Evolutionary conservation across 2,888 invertebrate species (phyloP).

Genomic region (Invenusta paracnida): DNA sequence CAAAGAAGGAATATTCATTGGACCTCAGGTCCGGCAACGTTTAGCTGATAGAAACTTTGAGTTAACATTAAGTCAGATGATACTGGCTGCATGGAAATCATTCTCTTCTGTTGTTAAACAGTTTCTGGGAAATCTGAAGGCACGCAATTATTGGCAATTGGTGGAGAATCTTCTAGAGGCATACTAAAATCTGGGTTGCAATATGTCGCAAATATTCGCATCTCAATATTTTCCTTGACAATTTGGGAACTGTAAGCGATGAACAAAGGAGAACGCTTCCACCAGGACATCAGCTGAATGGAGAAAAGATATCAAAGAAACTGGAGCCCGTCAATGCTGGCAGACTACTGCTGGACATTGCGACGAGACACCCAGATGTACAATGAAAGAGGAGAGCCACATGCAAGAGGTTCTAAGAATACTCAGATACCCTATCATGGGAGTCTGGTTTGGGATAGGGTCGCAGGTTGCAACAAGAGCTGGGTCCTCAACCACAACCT

Average conservation of each 20-base stretch:
- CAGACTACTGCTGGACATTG: slow-evolving; percentile 6
- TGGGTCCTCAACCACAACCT: too few species aligned
- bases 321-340: not conserved
- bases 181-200: not conserved
- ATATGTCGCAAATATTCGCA: slow-evolving; percentile 19
- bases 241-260: not conserved
- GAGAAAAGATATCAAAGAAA: too few species aligned
- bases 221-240: not conserved
- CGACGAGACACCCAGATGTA: not conserved
- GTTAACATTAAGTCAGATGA: too few species aligned
- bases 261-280: not conserved
- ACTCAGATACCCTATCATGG: not conserved
- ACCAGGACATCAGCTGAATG: too few species aligned
- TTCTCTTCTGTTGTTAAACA: not conserved
- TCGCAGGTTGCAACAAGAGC: not conserved
- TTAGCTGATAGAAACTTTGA: not conserved
- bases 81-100: slow-evolving; percentile 10
- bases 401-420: not conserved
- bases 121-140: slow-evolving; percentile 8
- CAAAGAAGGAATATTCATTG: not conserved
- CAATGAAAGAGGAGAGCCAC: not conserved
- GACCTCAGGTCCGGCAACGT: not conserved
- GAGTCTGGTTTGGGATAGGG: not conserved
- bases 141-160: not conserved
- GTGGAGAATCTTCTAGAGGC: not conserved